Conservation (phyloP, 2,113 vertebrate genomes). For the Onychostoma macrolepis region DNA sequence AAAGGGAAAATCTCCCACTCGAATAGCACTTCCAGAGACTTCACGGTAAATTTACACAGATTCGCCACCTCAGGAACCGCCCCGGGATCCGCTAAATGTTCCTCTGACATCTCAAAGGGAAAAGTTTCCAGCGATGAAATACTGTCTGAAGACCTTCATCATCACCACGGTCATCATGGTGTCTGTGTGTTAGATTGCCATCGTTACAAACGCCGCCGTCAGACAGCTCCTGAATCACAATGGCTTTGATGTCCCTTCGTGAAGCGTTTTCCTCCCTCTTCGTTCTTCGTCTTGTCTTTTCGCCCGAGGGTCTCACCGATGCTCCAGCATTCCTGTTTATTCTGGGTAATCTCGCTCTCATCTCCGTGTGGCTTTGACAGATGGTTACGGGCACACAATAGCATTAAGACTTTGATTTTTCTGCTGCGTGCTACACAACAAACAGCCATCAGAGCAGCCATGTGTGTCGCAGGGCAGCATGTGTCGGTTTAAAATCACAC, state of each 20-base stretch:
- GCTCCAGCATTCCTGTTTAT: slow-evolving; percentile 94
- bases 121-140: slow-evolving; percentile 73
- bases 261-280: slow-evolving; percentile 75
- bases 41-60: slow-evolving; percentile 81
- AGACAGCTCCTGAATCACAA: slow-evolving; percentile 96
- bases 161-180: slow-evolving; percentile 83
- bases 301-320: slow-evolving; percentile 95
- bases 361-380: slow-evolving; percentile 99
- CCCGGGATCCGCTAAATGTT: slow-evolving; percentile 90
- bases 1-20: slow-evolving; percentile 88
- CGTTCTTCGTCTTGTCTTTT: slow-evolving; percentile 57
- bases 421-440: slow-evolving; percentile 88
- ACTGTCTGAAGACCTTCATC: slow-evolving; percentile 55
- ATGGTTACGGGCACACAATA: slow-evolving; percentile 99
- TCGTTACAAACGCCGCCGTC: slow-evolving; percentile 89
- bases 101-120: slow-evolving; percentile 79
- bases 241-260: slow-evolving; percentile 93
- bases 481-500: slow-evolving; percentile 83
- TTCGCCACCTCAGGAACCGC: slow-evolving; percentile 90
- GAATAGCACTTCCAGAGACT: slow-evolving; percentile 88
- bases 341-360: slow-evolving; percentile 99
- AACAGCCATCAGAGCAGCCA: slow-evolving; percentile 90
- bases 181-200: slow-evolving; percentile 84
- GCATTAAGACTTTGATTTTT: slow-evolving; percentile 97
- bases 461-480: slow-evolving; percentile 53